Evolutionary conservation across 2,113 vertebrate genomes (phyloP).

Genomic region (Madoqua kirkii): DNA sequence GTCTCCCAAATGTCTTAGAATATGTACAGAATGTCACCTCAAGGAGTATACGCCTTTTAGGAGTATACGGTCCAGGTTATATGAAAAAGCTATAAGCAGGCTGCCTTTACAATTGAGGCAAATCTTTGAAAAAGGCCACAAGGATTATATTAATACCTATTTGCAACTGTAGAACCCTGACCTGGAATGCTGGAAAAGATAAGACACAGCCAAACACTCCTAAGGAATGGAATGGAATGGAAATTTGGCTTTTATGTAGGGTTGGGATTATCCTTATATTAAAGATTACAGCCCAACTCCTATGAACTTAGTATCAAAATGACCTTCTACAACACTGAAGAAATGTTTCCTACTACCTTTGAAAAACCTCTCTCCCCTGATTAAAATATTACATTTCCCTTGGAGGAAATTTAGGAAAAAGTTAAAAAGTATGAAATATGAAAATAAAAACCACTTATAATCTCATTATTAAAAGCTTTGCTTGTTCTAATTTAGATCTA

Average conservation of each 20-base stretch:
- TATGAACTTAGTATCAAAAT: slow-evolving; percentile 26
- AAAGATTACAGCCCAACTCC: not conserved
- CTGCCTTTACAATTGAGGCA: not conserved
- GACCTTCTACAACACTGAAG: not conserved
- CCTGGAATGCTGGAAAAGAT: not conserved
- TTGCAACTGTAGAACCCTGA: not conserved
- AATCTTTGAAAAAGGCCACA: not conserved
- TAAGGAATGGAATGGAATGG: not conserved
- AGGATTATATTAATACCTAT: not conserved
- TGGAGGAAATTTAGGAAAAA: not conserved
- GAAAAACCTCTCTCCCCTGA: not conserved
- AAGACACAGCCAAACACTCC: not conserved
- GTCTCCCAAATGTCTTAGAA: not conserved
- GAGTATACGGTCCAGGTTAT: not conserved
- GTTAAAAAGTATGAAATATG: not conserved
- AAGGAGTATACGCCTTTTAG: not conserved
- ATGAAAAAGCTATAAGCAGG: not conserved
- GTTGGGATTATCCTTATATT: not conserved
- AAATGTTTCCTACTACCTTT: slow-evolving; percentile 17
- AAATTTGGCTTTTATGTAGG: not conserved
- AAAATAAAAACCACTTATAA: slow-evolving; percentile 30
- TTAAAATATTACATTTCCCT: not conserved
- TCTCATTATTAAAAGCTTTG: slow-evolving; percentile 4
- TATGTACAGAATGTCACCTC: not conserved
- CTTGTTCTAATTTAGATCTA: slow-evolving; percentile 17